phyloP scores from a whole-genome alignment of 2,888 invertebrate genomes.

The Agonopterix heracliana region DNA sequence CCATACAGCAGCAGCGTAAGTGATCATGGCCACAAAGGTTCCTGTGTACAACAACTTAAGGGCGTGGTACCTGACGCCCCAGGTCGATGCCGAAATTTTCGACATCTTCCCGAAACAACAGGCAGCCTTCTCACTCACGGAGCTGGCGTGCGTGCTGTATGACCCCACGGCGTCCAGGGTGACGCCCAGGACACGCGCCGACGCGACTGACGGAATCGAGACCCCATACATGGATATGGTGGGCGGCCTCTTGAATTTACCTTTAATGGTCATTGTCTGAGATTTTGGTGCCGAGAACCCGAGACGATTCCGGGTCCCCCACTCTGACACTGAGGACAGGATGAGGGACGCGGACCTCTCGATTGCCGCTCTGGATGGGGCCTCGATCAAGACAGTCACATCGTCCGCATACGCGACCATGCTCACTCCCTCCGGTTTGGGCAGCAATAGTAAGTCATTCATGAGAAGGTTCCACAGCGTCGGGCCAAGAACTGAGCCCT shows the following conservation, averaged over 20 bases:
- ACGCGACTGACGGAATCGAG: background rate
- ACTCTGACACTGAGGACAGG: background rate
- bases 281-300: slow-evolving; percentile 4
- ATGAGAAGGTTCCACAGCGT: slow-evolving; percentile 21
- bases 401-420: slow-evolving; percentile 23
- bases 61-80: slow-evolving; percentile 14
- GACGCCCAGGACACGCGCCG: background rate
- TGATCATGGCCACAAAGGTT: slow-evolving; percentile 14
- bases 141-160: slow-evolving; percentile 6
- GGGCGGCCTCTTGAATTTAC: background rate
- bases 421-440: slow-evolving; percentile 10
- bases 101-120: slow-evolving; percentile 15
- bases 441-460: slow-evolving; percentile 20
- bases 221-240: background rate
- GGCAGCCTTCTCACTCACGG: slow-evolving; percentile 10
- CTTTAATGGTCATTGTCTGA: slow-evolving; percentile 1
- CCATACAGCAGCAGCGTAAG: slow-evolving; percentile 17
- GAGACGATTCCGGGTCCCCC: slow-evolving; percentile 2
- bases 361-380: slow-evolving; percentile 12
- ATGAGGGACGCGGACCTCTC: background rate
- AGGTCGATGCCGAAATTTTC: slow-evolving; percentile 15
- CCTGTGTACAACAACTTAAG: slow-evolving; percentile 13
- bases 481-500: slow-evolving; percentile 12
- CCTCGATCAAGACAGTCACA: slow-evolving; percentile 13
- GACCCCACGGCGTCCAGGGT: background rate